Evolutionary conservation across 2,113 vertebrate genomes (phyloP).

Genomic region (Anhinga rufa): DNA sequence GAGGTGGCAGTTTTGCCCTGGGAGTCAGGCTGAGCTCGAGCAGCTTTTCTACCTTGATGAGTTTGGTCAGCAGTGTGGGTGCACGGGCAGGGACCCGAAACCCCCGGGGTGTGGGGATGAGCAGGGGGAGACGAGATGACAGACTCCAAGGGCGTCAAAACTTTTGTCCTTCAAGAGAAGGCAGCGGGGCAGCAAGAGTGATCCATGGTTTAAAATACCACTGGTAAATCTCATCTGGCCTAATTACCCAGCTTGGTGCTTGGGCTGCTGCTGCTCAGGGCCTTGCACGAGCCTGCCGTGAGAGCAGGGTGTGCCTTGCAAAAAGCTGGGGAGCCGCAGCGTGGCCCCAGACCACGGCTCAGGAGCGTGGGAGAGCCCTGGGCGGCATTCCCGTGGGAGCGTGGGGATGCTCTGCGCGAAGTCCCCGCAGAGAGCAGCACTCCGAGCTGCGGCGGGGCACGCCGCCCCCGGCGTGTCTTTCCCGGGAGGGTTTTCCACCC

Average conservation of each 20-base stretch:
- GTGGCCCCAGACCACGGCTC: background rate
- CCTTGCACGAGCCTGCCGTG: accelerated
- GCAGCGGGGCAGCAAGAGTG: background rate
- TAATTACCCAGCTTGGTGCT: background rate
- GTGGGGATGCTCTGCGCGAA: too few species aligned
- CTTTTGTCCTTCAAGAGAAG: background rate
- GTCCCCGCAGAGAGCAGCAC: background rate
- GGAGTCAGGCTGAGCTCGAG: background rate
- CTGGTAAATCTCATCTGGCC: background rate
- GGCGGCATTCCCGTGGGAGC: background rate
- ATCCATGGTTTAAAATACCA: background rate
- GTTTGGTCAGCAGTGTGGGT: background rate
- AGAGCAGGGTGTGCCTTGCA: background rate
- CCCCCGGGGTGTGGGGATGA: accelerated
- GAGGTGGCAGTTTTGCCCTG: background rate
- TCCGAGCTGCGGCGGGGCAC: background rate
- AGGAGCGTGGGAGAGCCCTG: background rate
- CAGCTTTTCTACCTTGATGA: background rate
- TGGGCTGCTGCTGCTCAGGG: background rate
- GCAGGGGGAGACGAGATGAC: background rate
- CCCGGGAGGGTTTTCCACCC: background rate
- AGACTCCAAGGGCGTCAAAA: background rate
- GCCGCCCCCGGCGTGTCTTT: background rate
- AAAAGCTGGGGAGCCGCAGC: background rate
- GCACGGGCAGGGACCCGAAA: background rate